Conservation (phyloP, 2,888 invertebrate genomes). For the Rhogogaster chlorosoma region DNA sequence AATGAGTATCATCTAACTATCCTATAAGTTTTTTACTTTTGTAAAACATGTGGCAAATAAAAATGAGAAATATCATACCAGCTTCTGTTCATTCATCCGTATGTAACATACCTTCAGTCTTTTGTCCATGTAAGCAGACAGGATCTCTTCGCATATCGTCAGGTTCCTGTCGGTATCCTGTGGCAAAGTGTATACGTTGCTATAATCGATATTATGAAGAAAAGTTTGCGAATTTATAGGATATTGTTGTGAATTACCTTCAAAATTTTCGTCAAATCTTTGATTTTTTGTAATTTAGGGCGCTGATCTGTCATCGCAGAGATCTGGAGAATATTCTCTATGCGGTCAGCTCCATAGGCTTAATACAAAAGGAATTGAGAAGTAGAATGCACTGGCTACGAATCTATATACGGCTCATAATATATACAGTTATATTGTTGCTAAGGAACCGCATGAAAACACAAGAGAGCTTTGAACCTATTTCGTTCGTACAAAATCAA, state of each 20-base stretch:
- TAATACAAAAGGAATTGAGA: conserved; percentile 8
- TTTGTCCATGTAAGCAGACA: conserved; percentile 65
- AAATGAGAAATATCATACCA: background rate
- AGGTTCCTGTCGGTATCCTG: conserved; percentile 70
- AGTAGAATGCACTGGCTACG: conserved; percentile 32
- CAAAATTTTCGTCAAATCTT: conserved; percentile 64
- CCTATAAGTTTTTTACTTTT: background rate
- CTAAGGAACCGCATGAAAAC: conserved; percentile 45
- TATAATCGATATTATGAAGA: background rate
- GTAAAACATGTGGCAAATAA: background rate
- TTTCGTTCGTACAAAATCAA: conserved; percentile 21
- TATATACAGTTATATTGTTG: conserved; percentile 49
- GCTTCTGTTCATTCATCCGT: background rate
- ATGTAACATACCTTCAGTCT: conserved; percentile 65
- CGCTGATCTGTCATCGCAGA: conserved; percentile 53
- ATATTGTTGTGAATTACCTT: conserved; percentile 59
- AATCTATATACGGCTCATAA: conserved; percentile 28
- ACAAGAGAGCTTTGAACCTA: conserved; percentile 21
- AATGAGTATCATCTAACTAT: background rate
- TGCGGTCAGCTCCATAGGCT: background rate
- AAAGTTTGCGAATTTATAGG: background rate
- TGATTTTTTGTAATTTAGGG: conserved; percentile 63
- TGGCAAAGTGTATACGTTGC: conserved; percentile 17
- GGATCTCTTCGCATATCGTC: conserved; percentile 69
- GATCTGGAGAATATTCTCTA: background rate